Evolutionary conservation across 2,888 invertebrate species (phyloP).

Genomic region (Diadegma fenestrale): DNA sequence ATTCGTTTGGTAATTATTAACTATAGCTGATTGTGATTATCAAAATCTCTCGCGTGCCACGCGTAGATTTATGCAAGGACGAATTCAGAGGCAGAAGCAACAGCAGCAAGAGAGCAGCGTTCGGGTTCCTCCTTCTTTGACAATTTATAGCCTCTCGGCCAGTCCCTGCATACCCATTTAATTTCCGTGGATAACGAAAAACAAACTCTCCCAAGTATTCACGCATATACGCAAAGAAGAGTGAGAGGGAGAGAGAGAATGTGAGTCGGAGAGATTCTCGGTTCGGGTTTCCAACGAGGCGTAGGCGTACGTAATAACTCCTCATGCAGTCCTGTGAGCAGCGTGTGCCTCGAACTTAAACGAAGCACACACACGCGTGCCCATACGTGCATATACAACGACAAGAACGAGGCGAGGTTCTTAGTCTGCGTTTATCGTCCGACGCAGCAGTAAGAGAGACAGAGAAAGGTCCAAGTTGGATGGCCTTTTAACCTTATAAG

Average conservation of each 20-base stretch:
- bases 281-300: slow-evolving; percentile 76
- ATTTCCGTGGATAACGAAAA: slow-evolving; percentile 79
- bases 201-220: slow-evolving; percentile 69
- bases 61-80: slow-evolving; percentile 62
- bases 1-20: too few species aligned
- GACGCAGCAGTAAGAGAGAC: slow-evolving; percentile 66
- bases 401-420: slow-evolving; percentile 51
- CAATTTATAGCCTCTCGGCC: slow-evolving; percentile 69
- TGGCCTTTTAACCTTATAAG: slow-evolving; percentile 83
- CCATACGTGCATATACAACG: not conserved
- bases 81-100: slow-evolving; percentile 55
- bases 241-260: slow-evolving; percentile 27
- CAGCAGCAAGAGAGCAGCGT: slow-evolving; percentile 58
- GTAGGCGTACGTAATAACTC: slow-evolving; percentile 81
- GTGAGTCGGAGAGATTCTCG: slow-evolving; percentile 60
- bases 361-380: slow-evolving; percentile 67
- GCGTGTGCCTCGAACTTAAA: slow-evolving; percentile 73
- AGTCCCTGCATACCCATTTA: slow-evolving; percentile 74
- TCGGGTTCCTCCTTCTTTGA: slow-evolving; percentile 62
- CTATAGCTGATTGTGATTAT: slow-evolving; percentile 66
- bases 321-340: slow-evolving; percentile 65
- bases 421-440: slow-evolving; percentile 74
- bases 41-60: slow-evolving; percentile 60
- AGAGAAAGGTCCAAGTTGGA: slow-evolving; percentile 76
- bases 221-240: slow-evolving; percentile 16